These are phyloP conservation scores for Bombus vancouverensis DNA, from an alignment of 1,140 invertebrate genomes.

Conservation along the genomic window DNA sequence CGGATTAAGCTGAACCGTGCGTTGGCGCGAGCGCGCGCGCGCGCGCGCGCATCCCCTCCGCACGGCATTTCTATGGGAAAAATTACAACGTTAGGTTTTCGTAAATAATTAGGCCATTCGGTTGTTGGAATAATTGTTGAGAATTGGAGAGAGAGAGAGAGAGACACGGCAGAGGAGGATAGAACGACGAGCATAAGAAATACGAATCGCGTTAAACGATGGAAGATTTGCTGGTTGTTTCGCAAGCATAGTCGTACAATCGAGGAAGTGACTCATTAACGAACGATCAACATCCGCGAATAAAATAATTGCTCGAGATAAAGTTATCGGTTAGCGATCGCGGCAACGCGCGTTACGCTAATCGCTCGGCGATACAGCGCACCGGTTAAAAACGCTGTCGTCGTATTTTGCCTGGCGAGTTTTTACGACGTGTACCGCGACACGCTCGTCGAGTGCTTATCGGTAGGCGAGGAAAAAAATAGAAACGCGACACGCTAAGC, in stretches of 20 bases:
- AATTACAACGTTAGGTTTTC: conserved; percentile 12
- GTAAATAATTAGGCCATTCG: background rate
- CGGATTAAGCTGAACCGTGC: conserved; percentile 39
- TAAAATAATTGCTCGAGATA: conserved; percentile 74
- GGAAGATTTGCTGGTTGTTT: background rate
- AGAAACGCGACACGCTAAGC: conserved; percentile 47
- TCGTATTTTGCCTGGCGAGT: conserved; percentile 49
- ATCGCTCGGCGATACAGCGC: conserved; percentile 58
- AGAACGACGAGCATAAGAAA: background rate
- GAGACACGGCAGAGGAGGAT: background rate
- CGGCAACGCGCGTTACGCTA: conserved; percentile 72
- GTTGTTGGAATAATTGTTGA: background rate
- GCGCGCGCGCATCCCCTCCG: background rate
- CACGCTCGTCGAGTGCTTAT: conserved; percentile 55
- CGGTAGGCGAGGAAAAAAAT: conserved; percentile 28
- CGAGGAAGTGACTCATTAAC: conserved; percentile 79
- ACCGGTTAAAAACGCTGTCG: conserved; percentile 49
- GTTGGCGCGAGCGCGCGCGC: background rate
- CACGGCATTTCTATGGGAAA: background rate
- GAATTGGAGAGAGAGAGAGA: no score
- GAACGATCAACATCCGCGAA: conserved; percentile 77
- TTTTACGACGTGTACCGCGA: conserved; percentile 59
- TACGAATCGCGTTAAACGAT: background rate
- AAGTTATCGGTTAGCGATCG: conserved; percentile 74
- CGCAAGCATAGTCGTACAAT: conserved; percentile 8